Evolutionary conservation across 1,140 invertebrate species (phyloP).

Genomic region (Lepidurus apus): DNA sequence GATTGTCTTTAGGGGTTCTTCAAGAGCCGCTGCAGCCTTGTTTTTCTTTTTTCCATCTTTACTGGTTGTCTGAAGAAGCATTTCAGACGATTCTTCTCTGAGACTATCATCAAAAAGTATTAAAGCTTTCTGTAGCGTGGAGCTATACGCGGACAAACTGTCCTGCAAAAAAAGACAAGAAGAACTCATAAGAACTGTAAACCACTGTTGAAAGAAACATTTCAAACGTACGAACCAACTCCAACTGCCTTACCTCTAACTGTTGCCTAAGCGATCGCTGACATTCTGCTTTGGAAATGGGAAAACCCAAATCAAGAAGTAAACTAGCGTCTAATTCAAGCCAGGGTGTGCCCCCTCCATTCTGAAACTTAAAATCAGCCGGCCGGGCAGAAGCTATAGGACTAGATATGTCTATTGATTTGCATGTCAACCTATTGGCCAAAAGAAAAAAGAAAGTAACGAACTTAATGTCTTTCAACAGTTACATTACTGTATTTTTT

Average conservation of each 20-base stretch:
- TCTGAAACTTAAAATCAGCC: slow-evolving; percentile 44
- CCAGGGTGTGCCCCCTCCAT: slow-evolving; percentile 49
- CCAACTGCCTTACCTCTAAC: slow-evolving; percentile 52
- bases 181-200: slow-evolving; percentile 34
- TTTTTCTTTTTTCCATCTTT: slow-evolving; percentile 53
- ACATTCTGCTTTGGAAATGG: slow-evolving; percentile 52
- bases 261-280: slow-evolving; percentile 57
- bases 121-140: slow-evolving; percentile 53
- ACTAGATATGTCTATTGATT: slow-evolving; percentile 42
- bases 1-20: slow-evolving; percentile 39
- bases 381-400: slow-evolving; percentile 39
- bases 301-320: slow-evolving; percentile 61
- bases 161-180: slow-evolving; percentile 22
- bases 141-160: slow-evolving; percentile 32
- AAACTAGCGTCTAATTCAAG: slow-evolving; percentile 61
- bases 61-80: slow-evolving; percentile 51
- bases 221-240: not conserved
- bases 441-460: slow-evolving; percentile 28
- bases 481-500: not conserved
- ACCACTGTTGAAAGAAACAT: slow-evolving; percentile 15
- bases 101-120: slow-evolving; percentile 53
- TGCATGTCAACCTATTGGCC: slow-evolving; percentile 41
- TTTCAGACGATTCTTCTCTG: slow-evolving; percentile 50
- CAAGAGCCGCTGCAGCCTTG: slow-evolving; percentile 40
- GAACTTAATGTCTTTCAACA: not conserved